Conservation (phyloP, 2,888 invertebrate species). For the Chironomus riparius region DNA sequence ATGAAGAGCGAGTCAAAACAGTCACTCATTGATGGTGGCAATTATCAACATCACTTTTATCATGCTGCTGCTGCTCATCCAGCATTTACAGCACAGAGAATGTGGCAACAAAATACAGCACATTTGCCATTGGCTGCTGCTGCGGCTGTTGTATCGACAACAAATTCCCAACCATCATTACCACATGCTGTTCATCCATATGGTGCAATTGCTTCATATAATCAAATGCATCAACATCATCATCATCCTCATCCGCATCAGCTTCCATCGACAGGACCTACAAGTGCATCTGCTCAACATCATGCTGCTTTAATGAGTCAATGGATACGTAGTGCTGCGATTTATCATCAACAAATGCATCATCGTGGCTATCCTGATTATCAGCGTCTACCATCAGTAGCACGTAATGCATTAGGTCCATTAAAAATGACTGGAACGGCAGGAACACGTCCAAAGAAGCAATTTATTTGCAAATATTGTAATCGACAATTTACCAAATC, state of each 20-base stretch:
- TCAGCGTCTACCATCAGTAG: conserved; percentile 43
- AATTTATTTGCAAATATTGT: conserved; percentile 97
- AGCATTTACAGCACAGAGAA: conserved; percentile 22
- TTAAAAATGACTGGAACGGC: conserved; percentile 49
- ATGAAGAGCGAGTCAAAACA: neutral
- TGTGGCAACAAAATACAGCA: conserved; percentile 40
- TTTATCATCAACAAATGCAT: conserved; percentile 46
- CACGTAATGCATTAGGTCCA: conserved; percentile 47
- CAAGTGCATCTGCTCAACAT: conserved; percentile 42
- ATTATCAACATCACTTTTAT: conserved; percentile 30
- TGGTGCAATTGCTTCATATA: conserved; percentile 31
- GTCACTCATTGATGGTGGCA: conserved; percentile 29
- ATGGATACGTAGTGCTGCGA: conserved; percentile 62
- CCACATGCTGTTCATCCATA: conserved; percentile 29
- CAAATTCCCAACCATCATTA: conserved; percentile 30
- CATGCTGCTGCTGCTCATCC: conserved; percentile 28
- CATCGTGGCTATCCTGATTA: conserved; percentile 45
- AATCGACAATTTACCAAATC: conserved; percentile 95
- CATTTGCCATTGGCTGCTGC: conserved; percentile 41
- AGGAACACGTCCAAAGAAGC: conserved; percentile 60
- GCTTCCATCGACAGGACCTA: conserved; percentile 42
- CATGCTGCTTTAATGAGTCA: conserved; percentile 59
- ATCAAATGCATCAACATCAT: conserved; percentile 29
- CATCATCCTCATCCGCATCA: conserved; percentile 34
- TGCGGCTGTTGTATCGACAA: conserved; percentile 31